phyloP scores from a whole-genome alignment of 2,113 vertebrate genomes.

The Tachycineta bicolor region DNA sequence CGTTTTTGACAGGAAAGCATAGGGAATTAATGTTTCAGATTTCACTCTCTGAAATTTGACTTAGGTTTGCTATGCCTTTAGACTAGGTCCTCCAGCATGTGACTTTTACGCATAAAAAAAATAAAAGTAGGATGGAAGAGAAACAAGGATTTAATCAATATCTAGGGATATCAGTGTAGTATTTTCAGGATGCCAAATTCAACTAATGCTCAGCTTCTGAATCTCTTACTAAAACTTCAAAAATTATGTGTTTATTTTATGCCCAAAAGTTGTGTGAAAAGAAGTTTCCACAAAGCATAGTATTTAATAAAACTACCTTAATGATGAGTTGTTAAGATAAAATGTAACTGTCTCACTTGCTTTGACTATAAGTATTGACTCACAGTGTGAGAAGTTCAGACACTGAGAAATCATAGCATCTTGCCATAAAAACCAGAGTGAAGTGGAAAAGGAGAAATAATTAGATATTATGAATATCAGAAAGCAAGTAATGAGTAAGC shows the following conservation, averaged over 20 bases:
- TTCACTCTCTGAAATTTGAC: neutral
- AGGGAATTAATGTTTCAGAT: slow-evolving; percentile 7
- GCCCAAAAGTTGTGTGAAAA: neutral
- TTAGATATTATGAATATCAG: neutral
- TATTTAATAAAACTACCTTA: neutral
- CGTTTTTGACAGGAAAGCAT: neutral
- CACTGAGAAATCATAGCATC: neutral
- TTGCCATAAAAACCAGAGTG: neutral
- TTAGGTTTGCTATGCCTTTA: neutral
- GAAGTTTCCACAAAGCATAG: neutral
- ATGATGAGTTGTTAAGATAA: neutral
- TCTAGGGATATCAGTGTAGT: neutral
- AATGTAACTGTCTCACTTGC: neutral
- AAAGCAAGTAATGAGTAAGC: neutral
- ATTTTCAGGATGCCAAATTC: neutral
- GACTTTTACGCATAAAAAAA: neutral
- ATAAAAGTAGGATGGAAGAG: neutral
- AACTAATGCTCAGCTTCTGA: neutral
- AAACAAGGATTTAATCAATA: neutral
- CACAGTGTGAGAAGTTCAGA: neutral
- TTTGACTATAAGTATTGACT: neutral
- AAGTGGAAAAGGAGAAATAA: neutral
- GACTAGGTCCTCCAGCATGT: neutral
- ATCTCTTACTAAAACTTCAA: neutral
- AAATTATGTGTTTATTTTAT: neutral